Evolutionary conservation across 2,797 vertebrate species (phyloP).

Genomic region (Acrocephalus scirpaceus): DNA sequence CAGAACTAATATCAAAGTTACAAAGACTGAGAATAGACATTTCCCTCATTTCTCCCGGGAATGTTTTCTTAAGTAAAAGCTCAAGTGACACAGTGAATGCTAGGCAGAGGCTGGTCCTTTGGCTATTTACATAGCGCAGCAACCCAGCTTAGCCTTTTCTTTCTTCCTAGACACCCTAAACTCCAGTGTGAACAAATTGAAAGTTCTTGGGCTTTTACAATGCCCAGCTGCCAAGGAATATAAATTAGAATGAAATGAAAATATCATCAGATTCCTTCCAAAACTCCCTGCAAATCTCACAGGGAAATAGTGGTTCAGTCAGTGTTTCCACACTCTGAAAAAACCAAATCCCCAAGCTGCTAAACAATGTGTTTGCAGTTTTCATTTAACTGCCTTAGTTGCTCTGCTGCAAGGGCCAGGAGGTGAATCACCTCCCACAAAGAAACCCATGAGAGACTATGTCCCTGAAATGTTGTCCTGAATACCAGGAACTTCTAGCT

Average conservation of each 20-base stretch:
- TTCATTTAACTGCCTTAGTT: not conserved
- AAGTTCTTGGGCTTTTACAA: not conserved
- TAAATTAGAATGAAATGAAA: not conserved
- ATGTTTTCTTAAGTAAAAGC: not conserved
- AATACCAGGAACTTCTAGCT: not conserved
- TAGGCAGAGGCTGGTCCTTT: not conserved
- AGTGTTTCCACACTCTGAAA: not conserved
- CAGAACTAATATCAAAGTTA: not conserved
- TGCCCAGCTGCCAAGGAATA: not conserved
- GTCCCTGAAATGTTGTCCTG: not conserved
- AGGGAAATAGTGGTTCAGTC: not conserved
- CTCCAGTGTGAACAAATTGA: not conserved
- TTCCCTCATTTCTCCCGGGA: not conserved
- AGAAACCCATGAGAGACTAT: not conserved
- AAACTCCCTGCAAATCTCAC: not conserved
- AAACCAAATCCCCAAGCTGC: accelerated
- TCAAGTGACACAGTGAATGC: not conserved
- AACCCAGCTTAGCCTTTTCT: not conserved
- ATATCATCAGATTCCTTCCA: not conserved
- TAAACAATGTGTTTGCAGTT: not conserved
- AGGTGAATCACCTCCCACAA: not conserved
- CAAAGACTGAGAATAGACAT: not conserved
- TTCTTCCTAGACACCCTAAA: not conserved
- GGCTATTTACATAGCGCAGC: not conserved
- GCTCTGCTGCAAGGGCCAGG: not conserved